Base-by-base conservation (phyloP, 2,113 vertebrate genomes). In the Excalfactoria chinensis region DNA sequence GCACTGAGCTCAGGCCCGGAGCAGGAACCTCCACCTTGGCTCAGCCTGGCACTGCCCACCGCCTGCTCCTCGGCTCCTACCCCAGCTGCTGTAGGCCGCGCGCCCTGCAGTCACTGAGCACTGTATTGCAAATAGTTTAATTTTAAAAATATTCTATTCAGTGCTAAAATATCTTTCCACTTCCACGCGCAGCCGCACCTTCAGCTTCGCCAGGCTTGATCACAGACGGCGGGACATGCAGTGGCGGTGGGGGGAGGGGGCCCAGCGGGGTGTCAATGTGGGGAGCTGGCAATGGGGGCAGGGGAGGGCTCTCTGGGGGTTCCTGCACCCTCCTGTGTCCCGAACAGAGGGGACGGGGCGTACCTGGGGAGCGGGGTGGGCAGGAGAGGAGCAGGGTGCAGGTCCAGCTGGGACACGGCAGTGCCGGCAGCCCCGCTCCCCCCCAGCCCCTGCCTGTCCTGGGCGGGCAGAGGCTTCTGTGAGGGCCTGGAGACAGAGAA, bases 131-230 rank as follows among this genome's bases (percentile, higher is more conserved):
- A 98, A 98, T 97, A 96, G 84, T 97, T 98, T 98, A 97, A 97
- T 97, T 98, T 98, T 95, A 97, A 98, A 98, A 98, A 98, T 98
- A 98, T 93, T 97, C 97, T 98, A 97, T 98, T 98, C 97, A 97
- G 97, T 98, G 98, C 98, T 98, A 98, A 98, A 98, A 98, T 98
- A 98, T 95, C 97, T 98, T 96, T 98, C 97, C 97, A 96, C 97
- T 97, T 97, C 97, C 96, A 95, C 95, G 86, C 90, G 90, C 79
- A 73, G 95, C 95, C 95, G 66, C 69, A 25, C 81, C 92, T 90
- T 94, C 93, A 77, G 60, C 84, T 96, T 95, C 94, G 92, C 95
- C 92, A 91, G 97, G 96, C 96, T 97, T 86, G 86, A 89, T 97
- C 95, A 91, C 94, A 92, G 96, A 95, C 35, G 78, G 96, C 95